Conservation (phyloP, 2,797 vertebrate species). For the Anabacerthia variegaticeps region DNA sequence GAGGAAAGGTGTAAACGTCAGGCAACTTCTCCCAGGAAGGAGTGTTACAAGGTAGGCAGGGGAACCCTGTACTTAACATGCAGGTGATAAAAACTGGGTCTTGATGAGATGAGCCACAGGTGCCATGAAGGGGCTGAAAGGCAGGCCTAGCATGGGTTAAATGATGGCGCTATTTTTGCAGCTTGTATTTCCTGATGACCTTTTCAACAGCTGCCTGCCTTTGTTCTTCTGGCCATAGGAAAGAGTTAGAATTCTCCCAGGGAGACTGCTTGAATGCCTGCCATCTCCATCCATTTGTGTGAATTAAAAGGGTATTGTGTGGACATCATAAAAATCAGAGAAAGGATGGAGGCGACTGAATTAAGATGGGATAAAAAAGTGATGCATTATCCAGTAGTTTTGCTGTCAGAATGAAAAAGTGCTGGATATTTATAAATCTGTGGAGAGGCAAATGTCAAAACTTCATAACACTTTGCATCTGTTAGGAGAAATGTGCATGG, state of each 20-base stretch:
- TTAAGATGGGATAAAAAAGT: background rate
- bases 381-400: background rate
- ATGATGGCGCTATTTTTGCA: background rate
- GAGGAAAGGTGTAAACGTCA: background rate
- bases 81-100: background rate
- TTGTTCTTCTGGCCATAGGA: conserved; percentile 50
- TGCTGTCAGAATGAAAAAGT: background rate
- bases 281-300: conserved; percentile 49
- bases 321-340: conserved; percentile 37
- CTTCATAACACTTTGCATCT: background rate
- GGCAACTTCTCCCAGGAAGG: background rate
- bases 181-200: conserved; percentile 51
- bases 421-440: background rate
- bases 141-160: background rate
- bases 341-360: background rate
- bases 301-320: conserved; percentile 55
- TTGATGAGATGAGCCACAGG: background rate
- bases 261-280: conserved; percentile 54
- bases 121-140: background rate
- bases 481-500: background rate
- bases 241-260: conserved; percentile 48
- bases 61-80: background rate
- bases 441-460: background rate
- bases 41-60: background rate
- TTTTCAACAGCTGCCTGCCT: conserved; percentile 65